Conservation (phyloP, 2,113 vertebrate species). For the Colossoma macropomum region DNA sequence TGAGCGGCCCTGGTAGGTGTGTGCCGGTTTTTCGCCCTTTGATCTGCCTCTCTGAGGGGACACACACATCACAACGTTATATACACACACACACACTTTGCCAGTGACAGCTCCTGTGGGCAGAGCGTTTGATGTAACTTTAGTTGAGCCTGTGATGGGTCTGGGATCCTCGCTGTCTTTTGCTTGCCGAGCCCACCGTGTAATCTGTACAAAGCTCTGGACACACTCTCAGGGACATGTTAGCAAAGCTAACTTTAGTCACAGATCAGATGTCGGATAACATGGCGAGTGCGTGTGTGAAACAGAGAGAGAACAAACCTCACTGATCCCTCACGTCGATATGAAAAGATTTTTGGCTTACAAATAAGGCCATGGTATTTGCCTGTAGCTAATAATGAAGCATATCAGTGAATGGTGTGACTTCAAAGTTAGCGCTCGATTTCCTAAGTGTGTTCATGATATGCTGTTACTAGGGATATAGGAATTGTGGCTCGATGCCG, state of each 20-base stretch:
- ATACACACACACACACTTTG: not conserved
- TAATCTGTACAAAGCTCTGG: constrained; percentile 27
- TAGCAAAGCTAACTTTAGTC: constrained; percentile 11
- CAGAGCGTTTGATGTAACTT: constrained; percentile 42
- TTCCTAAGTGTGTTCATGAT: too few relatives aligned
- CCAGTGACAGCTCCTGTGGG: constrained; percentile 30
- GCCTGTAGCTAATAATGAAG: not conserved
- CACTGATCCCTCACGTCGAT: not conserved
- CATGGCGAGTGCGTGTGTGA: not conserved
- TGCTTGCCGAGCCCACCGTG: constrained; percentile 3
- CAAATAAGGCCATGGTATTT: not conserved
- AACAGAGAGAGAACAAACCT: not conserved
- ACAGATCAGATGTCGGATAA: not conserved
- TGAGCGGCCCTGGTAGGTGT: constrained; percentile 17
- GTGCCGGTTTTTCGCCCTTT: constrained; percentile 2
- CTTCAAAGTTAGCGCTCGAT: not conserved
- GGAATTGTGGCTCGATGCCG: too few relatives aligned
- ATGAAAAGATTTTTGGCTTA: constrained; percentile 1
- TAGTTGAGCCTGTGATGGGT: constrained; percentile 28
- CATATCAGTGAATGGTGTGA: not conserved
- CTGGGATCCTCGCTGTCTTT: constrained; percentile 10
- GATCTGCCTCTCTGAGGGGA: not conserved
- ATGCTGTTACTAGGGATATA: too few relatives aligned
- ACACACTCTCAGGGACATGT: constrained; percentile 23
- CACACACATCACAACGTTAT: not conserved